Percentiles rank a stretch among this genome's conserved stretches.
These are phyloP conservation scores for Myrmophylax atrothorax DNA, from an alignment of 2,113 vertebrate species.

Conservation along the genomic window DNA sequence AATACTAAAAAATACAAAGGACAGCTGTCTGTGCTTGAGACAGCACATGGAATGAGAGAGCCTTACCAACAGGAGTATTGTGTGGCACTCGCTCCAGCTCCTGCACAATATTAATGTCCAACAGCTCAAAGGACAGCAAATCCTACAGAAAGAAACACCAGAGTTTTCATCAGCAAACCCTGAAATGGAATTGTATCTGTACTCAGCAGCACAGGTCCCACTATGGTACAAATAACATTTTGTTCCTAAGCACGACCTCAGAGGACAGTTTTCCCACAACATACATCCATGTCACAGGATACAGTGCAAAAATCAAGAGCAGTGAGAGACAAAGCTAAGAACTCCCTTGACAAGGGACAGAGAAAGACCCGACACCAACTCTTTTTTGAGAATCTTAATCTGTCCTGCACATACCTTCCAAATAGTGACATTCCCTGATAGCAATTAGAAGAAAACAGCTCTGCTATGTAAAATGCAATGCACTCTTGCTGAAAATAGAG, in stretches of 20 bases:
- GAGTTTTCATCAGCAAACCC: background rate
- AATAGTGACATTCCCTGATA: background rate
- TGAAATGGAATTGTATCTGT: background rate
- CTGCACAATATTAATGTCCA: conserved; percentile 97
- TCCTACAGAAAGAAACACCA: conserved; percentile 76
- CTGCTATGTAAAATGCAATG: background rate
- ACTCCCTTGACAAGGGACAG: background rate
- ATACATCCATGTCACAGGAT: background rate
- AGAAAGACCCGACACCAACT: background rate
- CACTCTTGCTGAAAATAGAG: background rate
- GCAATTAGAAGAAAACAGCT: background rate
- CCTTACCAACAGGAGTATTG: conserved; percentile 92
- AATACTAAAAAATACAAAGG: background rate
- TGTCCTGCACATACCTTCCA: background rate
- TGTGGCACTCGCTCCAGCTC: conserved; percentile 94
- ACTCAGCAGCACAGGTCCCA: background rate
- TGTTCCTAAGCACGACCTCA: background rate
- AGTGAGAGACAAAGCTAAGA: background rate
- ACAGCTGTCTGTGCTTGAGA: background rate
- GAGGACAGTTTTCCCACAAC: background rate
- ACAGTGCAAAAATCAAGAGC: background rate
- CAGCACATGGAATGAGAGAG: background rate
- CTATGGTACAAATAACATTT: background rate
- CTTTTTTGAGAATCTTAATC: background rate
- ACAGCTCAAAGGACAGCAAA: conserved; percentile 92